Base-by-base conservation (phyloP, 2,888 invertebrate species). In the Rhagonycha fulva region DNA sequence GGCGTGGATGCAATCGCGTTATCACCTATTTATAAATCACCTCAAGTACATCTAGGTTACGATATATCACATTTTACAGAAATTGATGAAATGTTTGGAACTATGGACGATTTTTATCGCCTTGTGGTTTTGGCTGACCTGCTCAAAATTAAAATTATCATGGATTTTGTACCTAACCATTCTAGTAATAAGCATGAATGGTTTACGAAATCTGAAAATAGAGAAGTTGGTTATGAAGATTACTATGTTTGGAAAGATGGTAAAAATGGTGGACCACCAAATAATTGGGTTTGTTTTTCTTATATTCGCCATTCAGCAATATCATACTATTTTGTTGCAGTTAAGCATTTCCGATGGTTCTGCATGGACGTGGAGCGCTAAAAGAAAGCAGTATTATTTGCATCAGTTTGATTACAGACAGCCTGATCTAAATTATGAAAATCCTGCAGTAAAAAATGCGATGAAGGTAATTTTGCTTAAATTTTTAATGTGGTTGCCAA, bases 41-140 rank as follows among this genome's bases (percentile, higher is more conserved):
- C 96, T 0, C 94, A 95, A 94, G 89, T 91, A 0, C 96, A 97
- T 88, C 94, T 94, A 85, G 97, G 97, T 0, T 97, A 97, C 82
- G 97, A 97, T 84, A 94, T 97, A 81, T 92, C 93, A 26, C 91
- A 96, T 87, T 96, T 94, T 86, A 92, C 88, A 72, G 90, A 90
- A 19, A 91, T 97, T 30, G 93, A 96, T 80, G 86, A 91, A 0
- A 90, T 91, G 72, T 96, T 93, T 84, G 96, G 97, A 0, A 93
- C 91, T 0, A 88, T 95, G 87, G 88, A 88, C 0, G 95, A 96
- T 86, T 94, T 97, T 71, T 89, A 90, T 2, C 85, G 89, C 0
- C 85, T 95, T 9, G 84, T 93, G 0, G 80, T 79, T 0, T 88
- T 86, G 77, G 92, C 94, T 0, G 91, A 93, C 70, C 84, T 87